phyloP scores from a whole-genome alignment of 2,797 vertebrate genomes.

The Artibeus lituratus region DNA sequence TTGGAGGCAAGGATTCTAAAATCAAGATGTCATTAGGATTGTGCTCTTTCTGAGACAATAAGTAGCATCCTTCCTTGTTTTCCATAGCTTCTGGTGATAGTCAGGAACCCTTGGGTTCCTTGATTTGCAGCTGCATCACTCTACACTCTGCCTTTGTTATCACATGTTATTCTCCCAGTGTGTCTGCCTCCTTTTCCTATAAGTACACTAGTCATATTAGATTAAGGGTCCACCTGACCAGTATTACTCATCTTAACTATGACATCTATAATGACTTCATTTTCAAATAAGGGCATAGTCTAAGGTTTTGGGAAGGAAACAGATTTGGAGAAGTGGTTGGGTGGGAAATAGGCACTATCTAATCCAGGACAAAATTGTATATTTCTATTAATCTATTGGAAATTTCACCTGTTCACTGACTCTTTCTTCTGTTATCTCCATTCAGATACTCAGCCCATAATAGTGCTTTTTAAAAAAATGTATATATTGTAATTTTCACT shows the following conservation, averaged over 20 bases:
- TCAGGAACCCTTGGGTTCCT: neutral
- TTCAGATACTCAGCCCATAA: neutral
- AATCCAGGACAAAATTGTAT: neutral
- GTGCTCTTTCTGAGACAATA: neutral
- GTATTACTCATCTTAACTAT: neutral
- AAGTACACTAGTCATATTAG: neutral
- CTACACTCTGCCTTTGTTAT: neutral
- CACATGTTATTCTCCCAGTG: neutral
- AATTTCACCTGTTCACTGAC: neutral
- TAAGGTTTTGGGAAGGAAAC: neutral
- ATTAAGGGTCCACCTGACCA: neutral
- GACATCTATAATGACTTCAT: neutral
- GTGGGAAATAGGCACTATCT: neutral
- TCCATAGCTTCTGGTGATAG: neutral
- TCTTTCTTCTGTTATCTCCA: neutral
- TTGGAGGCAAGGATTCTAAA: neutral
- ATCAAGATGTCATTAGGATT: neutral
- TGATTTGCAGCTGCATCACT: neutral
- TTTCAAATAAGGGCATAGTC: neutral
- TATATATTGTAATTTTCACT: neutral
- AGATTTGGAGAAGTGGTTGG: neutral
- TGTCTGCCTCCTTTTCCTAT: neutral
- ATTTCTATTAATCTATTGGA: neutral
- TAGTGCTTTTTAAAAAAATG: neutral
- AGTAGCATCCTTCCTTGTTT: neutral